phyloP scores from a whole-genome alignment of 2,888 invertebrate genomes.

The Iphiclides podalirius region DNA sequence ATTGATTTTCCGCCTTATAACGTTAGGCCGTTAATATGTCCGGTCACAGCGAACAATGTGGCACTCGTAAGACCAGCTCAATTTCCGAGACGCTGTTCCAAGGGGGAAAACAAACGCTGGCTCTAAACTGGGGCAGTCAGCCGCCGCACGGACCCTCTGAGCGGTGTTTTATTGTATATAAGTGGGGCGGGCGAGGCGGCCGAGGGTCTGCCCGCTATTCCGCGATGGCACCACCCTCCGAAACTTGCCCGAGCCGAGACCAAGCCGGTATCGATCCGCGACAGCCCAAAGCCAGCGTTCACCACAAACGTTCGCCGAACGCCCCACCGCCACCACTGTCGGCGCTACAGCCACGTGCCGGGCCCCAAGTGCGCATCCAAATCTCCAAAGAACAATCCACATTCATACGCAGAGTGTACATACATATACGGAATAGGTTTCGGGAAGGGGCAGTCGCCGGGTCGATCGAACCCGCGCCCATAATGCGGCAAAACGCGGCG shows the following conservation, averaged over 20 bases:
- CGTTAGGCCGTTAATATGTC: no score
- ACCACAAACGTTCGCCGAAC: no score
- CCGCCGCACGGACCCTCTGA: background rate
- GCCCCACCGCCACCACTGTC: no score
- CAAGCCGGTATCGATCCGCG: constrained; percentile 69
- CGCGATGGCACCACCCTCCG: constrained; percentile 33
- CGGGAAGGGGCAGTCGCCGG: constrained; percentile 49
- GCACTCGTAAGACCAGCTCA: no score
- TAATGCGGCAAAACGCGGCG: constrained; percentile 63
- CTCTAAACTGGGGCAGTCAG: background rate
- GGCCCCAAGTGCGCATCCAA: no score
- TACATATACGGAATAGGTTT: constrained; percentile 36
- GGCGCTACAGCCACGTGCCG: no score
- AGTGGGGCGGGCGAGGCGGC: constrained; percentile 21
- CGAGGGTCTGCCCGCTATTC: constrained; percentile 30
- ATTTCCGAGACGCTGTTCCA: no score
- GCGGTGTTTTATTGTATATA: constrained; percentile 15
- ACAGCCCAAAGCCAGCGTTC: no score
- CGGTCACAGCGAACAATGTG: no score
- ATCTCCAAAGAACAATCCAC: no score
- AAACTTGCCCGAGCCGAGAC: constrained; percentile 38
- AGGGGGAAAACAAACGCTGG: no score
- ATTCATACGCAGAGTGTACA: constrained; percentile 15
- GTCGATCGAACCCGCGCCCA: constrained; percentile 63
- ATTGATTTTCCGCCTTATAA: no score